Evolutionary conservation across 2,797 vertebrate species (phyloP).

Genomic region (Eidolon dupreanum): DNA sequence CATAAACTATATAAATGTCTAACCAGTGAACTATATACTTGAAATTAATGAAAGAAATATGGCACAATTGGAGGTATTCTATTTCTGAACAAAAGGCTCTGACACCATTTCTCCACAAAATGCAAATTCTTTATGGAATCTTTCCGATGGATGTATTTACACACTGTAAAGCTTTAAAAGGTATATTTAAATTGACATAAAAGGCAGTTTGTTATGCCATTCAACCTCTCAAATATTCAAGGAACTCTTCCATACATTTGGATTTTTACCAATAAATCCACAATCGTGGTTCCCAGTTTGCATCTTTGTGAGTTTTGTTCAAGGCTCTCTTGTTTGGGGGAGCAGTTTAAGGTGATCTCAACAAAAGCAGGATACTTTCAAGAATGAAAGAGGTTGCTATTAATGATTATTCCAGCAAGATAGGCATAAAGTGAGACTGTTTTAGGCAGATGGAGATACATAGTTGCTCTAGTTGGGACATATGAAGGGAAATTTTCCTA

Average conservation of each 20-base stretch:
- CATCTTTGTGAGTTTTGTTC: not conserved
- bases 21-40: too few relatives aligned
- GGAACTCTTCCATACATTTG: not conserved
- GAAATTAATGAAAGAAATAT: too few relatives aligned
- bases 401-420: not conserved
- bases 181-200: not conserved
- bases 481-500: not conserved
- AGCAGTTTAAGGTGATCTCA: not conserved
- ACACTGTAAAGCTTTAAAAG: not conserved
- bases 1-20: too few relatives aligned
- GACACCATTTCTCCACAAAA: not conserved
- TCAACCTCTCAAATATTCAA: conserved; percentile 8
- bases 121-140: not conserved
- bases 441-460: not conserved
- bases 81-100: not conserved
- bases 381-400: not conserved
- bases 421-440: not conserved
- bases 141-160: not conserved
- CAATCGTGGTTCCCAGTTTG: not conserved
- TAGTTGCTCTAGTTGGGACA: not conserved
- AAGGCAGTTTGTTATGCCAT: not conserved
- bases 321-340: not conserved
- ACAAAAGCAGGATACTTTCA: not conserved
- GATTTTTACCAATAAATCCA: not conserved
- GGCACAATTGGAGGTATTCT: not conserved